These are phyloP conservation scores for Gavia stellata DNA, from an alignment of 2,113 vertebrate species.

Conservation along the genomic window DNA sequence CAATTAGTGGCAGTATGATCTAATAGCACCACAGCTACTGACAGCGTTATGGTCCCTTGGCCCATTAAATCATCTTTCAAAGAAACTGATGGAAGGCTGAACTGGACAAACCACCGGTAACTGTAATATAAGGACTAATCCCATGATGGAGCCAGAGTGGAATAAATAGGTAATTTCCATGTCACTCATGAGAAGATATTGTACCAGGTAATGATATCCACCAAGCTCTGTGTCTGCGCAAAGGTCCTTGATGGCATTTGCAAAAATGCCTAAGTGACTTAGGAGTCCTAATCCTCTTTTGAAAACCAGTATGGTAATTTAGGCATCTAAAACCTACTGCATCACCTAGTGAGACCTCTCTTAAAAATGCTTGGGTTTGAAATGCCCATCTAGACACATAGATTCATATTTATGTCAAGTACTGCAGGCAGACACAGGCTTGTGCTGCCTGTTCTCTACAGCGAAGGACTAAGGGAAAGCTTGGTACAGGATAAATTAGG, in stretches of 20 bases:
- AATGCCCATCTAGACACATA: not conserved
- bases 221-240: not conserved
- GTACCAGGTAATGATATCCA: not conserved
- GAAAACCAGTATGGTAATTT: not conserved
- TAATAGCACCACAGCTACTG: not conserved
- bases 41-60: not conserved
- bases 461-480: not conserved
- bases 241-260: not conserved
- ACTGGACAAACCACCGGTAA: not conserved
- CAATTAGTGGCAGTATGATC: constrained; percentile 12
- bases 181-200: not conserved
- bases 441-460: not conserved
- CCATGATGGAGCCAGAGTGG: not conserved
- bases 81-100: not conserved
- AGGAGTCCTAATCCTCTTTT: not conserved
- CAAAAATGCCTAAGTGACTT: not conserved
- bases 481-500: not conserved
- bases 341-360: not conserved
- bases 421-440: not conserved
- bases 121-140: not conserved
- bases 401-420: not conserved
- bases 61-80: not conserved
- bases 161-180: not conserved
- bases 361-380: not conserved
- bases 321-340: not conserved